A percentile compares a stretch with the other conserved stretches of the same genome.
Evolutionary conservation across 2,113 vertebrate genomes (phyloP).

Genomic region (Anseranas semipalmata): DNA sequence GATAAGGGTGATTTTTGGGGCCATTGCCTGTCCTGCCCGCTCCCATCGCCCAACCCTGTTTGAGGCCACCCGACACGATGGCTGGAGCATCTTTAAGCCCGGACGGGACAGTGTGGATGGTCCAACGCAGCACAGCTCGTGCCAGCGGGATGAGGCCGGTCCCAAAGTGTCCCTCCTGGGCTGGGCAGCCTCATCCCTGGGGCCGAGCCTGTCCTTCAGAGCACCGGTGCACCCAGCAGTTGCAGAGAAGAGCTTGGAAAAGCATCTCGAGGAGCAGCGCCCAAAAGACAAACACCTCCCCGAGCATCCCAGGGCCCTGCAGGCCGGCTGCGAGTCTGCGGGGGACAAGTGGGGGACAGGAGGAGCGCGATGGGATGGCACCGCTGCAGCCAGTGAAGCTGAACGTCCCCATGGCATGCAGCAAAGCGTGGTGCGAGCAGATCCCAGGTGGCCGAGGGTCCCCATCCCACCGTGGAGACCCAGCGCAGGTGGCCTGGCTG

Average conservation of each 20-base stretch:
- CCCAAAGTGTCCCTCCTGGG: background rate
- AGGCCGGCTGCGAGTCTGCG: background rate
- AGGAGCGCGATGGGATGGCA: background rate
- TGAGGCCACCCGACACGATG: fast-evolving
- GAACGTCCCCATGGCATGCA: fast-evolving
- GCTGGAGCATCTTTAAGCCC: fast-evolving
- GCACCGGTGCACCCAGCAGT: background rate
- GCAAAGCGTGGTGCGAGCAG: background rate
- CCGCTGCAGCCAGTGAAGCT: background rate
- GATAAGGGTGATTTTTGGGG: background rate
- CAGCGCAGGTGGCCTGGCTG: no score
- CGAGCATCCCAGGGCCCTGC: background rate
- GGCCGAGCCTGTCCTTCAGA: background rate
- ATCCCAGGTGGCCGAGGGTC: background rate
- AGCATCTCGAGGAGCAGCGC: background rate
- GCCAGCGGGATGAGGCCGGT: background rate
- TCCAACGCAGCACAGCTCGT: background rate
- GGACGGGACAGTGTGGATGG: background rate
- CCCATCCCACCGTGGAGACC: background rate
- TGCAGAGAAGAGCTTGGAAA: background rate
- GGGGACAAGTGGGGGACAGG: background rate
- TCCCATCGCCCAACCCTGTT: background rate
- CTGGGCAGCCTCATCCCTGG: no score
- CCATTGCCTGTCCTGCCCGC: background rate
- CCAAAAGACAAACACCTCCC: background rate